These are phyloP conservation scores for Cnemophilus loriae DNA, from an alignment of 2,113 vertebrate species.

Conservation along the genomic window DNA sequence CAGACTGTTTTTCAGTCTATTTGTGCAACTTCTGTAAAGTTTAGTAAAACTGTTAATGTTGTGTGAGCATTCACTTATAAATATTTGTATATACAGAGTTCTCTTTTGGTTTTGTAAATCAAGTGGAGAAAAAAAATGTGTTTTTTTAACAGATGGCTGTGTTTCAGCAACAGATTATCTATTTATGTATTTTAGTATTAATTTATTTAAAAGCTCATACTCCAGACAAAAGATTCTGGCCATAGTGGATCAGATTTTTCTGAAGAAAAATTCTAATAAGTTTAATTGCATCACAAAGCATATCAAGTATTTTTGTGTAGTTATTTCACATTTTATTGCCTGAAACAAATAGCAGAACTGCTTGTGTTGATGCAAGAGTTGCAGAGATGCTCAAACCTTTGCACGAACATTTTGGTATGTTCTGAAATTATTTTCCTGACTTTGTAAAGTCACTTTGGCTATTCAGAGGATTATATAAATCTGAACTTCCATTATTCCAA, in stretches of 20 bases:
- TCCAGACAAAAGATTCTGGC: neutral
- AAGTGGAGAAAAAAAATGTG: neutral
- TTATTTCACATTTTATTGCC: neutral
- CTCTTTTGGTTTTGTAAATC: neutral
- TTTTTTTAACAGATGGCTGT: neutral
- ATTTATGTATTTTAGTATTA: neutral
- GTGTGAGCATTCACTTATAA: neutral
- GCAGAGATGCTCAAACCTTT: neutral
- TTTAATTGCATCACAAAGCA: neutral
- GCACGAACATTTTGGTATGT: neutral
- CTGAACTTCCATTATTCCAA: neutral
- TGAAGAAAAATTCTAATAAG: neutral
- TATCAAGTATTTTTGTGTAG: neutral
- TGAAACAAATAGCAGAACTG: neutral
- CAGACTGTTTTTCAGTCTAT: neutral
- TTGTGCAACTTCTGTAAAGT: neutral
- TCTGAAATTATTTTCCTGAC: neutral
- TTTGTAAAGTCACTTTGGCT: slow-evolving; percentile 11
- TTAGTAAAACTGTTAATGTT: neutral
- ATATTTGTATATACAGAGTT: neutral
- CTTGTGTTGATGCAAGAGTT: neutral
- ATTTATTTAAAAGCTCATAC: neutral
- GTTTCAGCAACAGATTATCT: neutral
- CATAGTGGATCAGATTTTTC: neutral
- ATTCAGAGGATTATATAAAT: slow-evolving; percentile 29